Percentiles rank a stretch among this genome's conserved stretches.
Conservation (phyloP, 2,113 vertebrate genomes). For the Callaeas wilsoni region DNA sequence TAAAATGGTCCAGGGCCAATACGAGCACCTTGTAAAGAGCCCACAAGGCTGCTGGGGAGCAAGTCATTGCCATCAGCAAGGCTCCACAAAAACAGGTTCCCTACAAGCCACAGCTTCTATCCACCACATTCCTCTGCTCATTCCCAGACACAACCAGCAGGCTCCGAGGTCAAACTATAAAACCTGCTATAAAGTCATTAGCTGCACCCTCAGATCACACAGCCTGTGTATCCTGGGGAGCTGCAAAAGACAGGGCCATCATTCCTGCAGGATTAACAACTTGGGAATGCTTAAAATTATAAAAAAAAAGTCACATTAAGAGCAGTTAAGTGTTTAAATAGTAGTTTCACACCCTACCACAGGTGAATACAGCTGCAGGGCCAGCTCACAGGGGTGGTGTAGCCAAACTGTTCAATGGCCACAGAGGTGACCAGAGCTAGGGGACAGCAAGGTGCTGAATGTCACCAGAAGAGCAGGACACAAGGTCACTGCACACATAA, state of each 20-base stretch:
- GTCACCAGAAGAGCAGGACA: neutral
- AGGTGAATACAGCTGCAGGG: neutral
- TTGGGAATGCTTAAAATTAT: neutral
- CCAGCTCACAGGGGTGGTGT: rapidly evolving
- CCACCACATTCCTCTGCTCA: neutral
- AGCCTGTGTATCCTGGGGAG: neutral
- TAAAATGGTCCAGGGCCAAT: neutral
- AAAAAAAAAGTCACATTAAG: too few species aligned
- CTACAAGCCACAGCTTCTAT: neutral
- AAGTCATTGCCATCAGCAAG: neutral
- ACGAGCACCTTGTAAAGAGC: neutral
- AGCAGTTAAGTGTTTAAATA: neutral
- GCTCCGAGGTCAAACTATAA: neutral
- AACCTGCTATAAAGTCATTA: neutral
- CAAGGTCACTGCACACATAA: rapidly evolving
- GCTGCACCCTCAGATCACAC: neutral
- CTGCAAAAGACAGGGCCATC: neutral
- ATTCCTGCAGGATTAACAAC: neutral
- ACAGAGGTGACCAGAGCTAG: rapidly evolving
- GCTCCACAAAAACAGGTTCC: neutral
- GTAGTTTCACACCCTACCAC: neutral
- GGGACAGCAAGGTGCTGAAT: neutral
- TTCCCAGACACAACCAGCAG: neutral
- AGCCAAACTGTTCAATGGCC: neutral
- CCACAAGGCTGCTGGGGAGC: neutral